Evolutionary conservation across 2,113 vertebrate species (phyloP).

Genomic region (Greenwoodochromis staneri): DNA sequence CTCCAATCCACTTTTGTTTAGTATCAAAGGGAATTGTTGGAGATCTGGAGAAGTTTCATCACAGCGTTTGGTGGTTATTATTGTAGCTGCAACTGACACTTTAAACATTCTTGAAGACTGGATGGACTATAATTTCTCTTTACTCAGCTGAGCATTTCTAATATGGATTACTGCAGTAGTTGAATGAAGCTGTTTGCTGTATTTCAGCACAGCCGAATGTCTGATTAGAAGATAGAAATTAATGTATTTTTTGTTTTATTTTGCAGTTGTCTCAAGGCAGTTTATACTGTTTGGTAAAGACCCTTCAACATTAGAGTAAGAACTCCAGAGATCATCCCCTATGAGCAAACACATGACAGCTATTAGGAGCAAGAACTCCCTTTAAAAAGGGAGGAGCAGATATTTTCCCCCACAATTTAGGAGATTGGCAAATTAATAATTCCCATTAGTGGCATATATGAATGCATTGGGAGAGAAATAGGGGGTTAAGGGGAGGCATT

Average conservation of each 20-base stretch:
- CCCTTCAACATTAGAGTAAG: not conserved
- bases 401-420: not conserved
- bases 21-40: not conserved
- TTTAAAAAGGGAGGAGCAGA: not conserved
- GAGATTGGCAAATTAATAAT: not conserved
- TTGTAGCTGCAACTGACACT: not conserved
- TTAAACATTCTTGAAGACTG: not conserved
- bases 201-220: not conserved
- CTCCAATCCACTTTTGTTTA: not conserved
- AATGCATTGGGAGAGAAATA: not conserved
- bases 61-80: not conserved
- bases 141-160: not conserved
- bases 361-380: not conserved
- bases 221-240: not conserved
- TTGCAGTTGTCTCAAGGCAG: not conserved
- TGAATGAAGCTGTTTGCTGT: not conserved
- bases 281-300: not conserved
- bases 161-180: not conserved
- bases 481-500: not conserved
- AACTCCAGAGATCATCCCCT: not conserved
- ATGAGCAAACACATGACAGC: not conserved
- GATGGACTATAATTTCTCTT: not conserved
- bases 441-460: not conserved
- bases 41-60: not conserved
- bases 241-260: not conserved